These are phyloP conservation scores for Montipora efflorescens DNA, from an alignment of 64 coral and sea anemone genomes.

Conservation along the genomic window DNA sequence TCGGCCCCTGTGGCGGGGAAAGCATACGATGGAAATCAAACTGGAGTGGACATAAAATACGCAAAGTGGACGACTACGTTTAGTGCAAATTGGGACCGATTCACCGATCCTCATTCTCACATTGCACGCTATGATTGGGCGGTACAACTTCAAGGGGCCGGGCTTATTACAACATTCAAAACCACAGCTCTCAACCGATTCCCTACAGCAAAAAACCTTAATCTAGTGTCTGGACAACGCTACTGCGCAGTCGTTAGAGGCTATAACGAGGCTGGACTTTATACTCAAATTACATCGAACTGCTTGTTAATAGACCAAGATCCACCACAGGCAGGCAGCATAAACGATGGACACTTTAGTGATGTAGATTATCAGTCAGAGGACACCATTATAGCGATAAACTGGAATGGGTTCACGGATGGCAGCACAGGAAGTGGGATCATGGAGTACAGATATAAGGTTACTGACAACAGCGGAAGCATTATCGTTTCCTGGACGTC, in stretches of 20 bases:
- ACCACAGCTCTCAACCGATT: slow-evolving; percentile 15
- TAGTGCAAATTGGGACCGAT: slow-evolving; percentile 73
- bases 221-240: slow-evolving; percentile 54
- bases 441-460: slow-evolving; percentile 72
- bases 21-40: slow-evolving; percentile 40
- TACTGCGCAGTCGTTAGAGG: slow-evolving; percentile 83
- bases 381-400: slow-evolving; percentile 50
- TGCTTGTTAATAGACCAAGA: slow-evolving; percentile 87
- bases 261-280: slow-evolving; percentile 74
- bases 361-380: slow-evolving; percentile 78
- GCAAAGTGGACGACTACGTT: slow-evolving; percentile 73
- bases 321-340: slow-evolving; percentile 67
- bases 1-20: slow-evolving; percentile 46
- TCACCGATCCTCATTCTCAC: slow-evolving; percentile 65
- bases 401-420: slow-evolving; percentile 87
- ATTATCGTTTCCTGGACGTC: slow-evolving; percentile 84
- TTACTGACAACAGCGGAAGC: slow-evolving; percentile 63
- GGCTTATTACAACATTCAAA: slow-evolving; percentile 55
- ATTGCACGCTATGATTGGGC: slow-evolving; percentile 61
- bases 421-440: slow-evolving; percentile 75
- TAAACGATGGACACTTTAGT: slow-evolving; percentile 66
- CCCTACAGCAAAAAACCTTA: slow-evolving; percentile 24
- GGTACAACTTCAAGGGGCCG: slow-evolving; percentile 36
- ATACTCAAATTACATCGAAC: slow-evolving; percentile 51
- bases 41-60: slow-evolving; percentile 46